Percentiles rank a stretch among this genome's conserved stretches.
phyloP scores from a whole-genome alignment of 2,797 vertebrate genomes.

The Holocentrus rufus region DNA sequence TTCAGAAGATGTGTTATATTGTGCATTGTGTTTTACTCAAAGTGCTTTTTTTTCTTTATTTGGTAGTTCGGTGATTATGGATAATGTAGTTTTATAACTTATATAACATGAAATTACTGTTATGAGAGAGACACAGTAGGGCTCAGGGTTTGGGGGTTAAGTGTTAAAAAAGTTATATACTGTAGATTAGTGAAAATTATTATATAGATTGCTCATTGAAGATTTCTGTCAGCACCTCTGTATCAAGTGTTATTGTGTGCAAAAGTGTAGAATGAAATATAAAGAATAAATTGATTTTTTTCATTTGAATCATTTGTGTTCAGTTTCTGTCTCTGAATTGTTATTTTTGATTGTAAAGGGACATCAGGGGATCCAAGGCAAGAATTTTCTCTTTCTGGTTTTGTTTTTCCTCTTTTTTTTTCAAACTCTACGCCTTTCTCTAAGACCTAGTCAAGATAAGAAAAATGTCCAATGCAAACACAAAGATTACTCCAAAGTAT shows the following conservation, averaged over 20 bases:
- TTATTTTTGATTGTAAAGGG: not conserved
- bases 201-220: constrained; percentile 1
- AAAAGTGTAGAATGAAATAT: constrained; percentile 1
- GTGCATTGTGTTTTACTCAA: constrained; percentile 2
- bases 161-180: not conserved
- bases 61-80: not conserved
- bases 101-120: not conserved
- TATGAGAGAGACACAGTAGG: not conserved
- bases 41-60: constrained; percentile 2
- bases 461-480: constrained; percentile 18
- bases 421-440: not conserved
- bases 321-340: not conserved
- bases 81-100: not conserved
- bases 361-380: no score
- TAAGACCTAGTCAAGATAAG: constrained; percentile 21
- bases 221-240: not conserved
- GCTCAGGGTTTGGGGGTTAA: not conserved
- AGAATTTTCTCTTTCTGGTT: not conserved
- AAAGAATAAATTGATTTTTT: not conserved
- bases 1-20: not conserved
- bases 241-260: constrained; percentile 20
- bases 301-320: not conserved
- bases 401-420: constrained; percentile 9
- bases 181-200: not conserved
- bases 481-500: constrained; percentile 2